A percentile compares a stretch with the other conserved stretches of the same genome.
Conservation (phyloP, 2,888 invertebrate genomes). For the Muschampia plurimacula region DNA sequence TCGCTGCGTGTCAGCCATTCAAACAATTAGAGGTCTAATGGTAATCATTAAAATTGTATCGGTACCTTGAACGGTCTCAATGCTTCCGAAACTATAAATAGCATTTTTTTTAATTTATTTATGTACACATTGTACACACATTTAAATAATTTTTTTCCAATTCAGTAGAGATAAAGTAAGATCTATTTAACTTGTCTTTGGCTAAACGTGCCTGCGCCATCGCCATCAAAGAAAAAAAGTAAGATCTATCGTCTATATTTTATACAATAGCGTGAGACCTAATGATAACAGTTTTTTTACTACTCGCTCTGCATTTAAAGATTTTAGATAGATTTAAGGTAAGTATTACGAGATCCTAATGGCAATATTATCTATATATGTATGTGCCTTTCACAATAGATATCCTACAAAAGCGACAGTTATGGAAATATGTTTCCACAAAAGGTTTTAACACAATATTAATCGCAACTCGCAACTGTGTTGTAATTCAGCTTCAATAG, state of each 20-base stretch:
- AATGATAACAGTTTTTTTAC: too few species aligned
- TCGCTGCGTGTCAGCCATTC: conserved; percentile 19
- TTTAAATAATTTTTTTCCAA: too few species aligned
- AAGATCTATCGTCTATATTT: too few species aligned
- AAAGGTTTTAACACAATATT: background rate
- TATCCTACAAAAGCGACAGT: background rate
- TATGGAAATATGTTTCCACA: background rate
- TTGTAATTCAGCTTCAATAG: background rate
- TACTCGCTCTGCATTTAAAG: background rate
- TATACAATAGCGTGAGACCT: too few species aligned
- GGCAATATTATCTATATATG: background rate
- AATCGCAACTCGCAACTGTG: conserved; percentile 1
- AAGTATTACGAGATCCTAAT: background rate
- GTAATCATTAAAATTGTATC: conserved; percentile 2
- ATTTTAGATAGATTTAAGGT: background rate
- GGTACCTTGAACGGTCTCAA: background rate
- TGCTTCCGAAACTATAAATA: background rate
- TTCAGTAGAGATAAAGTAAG: background rate
- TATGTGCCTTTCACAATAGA: background rate
- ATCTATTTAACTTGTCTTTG: too few species aligned
- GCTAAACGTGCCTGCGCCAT: too few species aligned
- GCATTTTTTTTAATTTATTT: background rate
- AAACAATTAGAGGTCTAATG: background rate
- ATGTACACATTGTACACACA: too few species aligned
- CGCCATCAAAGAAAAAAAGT: too few species aligned